phyloP scores from a whole-genome alignment of 2,113 vertebrate species.

The Orycteropus afer region DNA sequence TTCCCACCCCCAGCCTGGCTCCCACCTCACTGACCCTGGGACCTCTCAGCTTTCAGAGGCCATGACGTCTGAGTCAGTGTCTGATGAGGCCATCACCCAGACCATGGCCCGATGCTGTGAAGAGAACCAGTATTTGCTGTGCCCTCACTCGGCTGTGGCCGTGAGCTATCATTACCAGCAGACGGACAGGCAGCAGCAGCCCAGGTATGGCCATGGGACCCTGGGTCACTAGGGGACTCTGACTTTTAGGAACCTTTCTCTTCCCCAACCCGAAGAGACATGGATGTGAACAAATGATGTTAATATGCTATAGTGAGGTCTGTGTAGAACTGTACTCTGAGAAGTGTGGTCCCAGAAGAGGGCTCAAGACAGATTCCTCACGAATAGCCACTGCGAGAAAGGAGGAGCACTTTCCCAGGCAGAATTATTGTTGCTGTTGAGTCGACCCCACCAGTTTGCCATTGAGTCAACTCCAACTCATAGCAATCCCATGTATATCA shows the following conservation, averaged over 20 bases:
- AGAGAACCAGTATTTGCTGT: constrained; percentile 87
- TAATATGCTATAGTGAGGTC: no score
- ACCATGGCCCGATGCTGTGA: constrained; percentile 87
- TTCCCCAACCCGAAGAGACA: neutral
- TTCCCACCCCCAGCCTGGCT: neutral
- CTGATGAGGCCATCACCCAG: constrained; percentile 80
- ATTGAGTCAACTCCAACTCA: neutral
- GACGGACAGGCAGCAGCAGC: neutral
- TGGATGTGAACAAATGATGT: neutral
- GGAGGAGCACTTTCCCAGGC: neutral
- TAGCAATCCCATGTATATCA: neutral
- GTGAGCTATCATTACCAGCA: constrained; percentile 86
- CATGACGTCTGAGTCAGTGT: constrained; percentile 75
- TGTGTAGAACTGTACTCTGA: neutral
- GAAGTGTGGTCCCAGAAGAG: neutral
- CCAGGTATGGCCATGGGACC: neutral
- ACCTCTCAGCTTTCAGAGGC: constrained; percentile 74
- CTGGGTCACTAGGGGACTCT: neutral
- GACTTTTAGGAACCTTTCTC: neutral
- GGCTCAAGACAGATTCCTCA: accelerated
- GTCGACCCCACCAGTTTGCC: neutral
- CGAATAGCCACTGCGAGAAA: neutral
- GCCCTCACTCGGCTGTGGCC: constrained; percentile 87
- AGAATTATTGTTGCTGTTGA: neutral
- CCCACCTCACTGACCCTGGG: accelerated